These are phyloP conservation scores for Gavia stellata DNA, from an alignment of 2,113 vertebrate species.

Conservation along the genomic window DNA sequence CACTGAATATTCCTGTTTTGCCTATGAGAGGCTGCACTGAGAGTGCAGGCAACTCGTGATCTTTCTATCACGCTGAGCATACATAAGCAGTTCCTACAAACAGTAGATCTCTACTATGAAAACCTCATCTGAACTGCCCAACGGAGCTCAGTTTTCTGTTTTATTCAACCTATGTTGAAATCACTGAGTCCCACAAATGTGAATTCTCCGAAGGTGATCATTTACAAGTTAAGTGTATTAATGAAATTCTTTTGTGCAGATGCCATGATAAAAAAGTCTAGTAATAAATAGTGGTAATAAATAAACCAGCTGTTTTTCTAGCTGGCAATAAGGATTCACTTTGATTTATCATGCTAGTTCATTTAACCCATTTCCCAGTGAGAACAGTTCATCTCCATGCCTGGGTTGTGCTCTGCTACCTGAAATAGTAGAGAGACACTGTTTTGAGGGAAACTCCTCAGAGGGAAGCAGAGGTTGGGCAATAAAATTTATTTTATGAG, in stretches of 20 bases:
- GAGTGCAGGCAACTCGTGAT: accelerated
- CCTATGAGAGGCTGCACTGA: not conserved
- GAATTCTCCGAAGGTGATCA: not conserved
- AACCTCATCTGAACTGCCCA: not conserved
- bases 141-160: not conserved
- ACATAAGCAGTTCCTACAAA: not conserved
- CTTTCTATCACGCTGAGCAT: not conserved
- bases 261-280: not conserved
- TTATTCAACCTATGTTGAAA: not conserved
- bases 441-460: not conserved
- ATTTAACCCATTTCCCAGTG: not conserved
- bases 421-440: not conserved
- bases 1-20: not conserved
- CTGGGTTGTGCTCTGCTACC: not conserved
- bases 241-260: not conserved
- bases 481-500: not conserved
- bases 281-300: not conserved
- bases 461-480: not conserved
- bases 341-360: not conserved
- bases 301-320: not conserved
- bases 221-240: not conserved
- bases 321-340: not conserved
- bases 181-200: not conserved
- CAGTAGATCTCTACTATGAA: not conserved
- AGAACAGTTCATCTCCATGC: not conserved